phyloP scores from a whole-genome alignment of 2,797 vertebrate species.

The Pipistrellus kuhlii region DNA sequence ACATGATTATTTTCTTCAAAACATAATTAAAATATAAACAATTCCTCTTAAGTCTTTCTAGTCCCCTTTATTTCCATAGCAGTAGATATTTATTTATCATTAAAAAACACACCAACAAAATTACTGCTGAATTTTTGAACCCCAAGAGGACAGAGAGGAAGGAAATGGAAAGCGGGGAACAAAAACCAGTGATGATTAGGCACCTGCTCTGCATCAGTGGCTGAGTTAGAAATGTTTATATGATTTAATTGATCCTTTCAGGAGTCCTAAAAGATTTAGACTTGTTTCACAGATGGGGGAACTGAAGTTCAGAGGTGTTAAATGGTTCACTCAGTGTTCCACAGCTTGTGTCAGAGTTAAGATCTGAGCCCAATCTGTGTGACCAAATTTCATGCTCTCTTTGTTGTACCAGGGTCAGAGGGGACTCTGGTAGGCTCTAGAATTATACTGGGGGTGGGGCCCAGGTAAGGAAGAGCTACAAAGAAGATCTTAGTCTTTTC shows the following conservation, averaged over 20 bases:
- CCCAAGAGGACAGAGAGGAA: not conserved
- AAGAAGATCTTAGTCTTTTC: not conserved
- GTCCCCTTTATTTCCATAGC: not conserved
- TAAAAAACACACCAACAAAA: not conserved
- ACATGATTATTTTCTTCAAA: not conserved
- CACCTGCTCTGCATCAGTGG: not conserved
- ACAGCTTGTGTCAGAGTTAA: not conserved
- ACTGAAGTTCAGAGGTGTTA: slow-evolving; percentile 11
- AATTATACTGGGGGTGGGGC: fast-evolving
- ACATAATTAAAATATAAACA: not conserved
- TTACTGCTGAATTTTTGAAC: not conserved
- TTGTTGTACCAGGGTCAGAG: not conserved
- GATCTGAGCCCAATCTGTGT: not conserved
- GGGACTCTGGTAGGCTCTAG: not conserved
- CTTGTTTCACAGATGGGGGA: not conserved
- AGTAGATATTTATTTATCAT: not conserved
- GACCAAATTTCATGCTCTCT: not conserved
- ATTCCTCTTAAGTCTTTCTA: not conserved
- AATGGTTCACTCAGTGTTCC: not conserved
- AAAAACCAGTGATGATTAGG: not conserved
- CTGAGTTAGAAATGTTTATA: not conserved
- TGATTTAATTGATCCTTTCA: not conserved
- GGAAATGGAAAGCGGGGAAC: not conserved
- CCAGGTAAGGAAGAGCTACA: not conserved
- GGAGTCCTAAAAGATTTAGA: not conserved